Conservation (phyloP, 2,797 vertebrate species). For the Sandelia bainsii region DNA sequence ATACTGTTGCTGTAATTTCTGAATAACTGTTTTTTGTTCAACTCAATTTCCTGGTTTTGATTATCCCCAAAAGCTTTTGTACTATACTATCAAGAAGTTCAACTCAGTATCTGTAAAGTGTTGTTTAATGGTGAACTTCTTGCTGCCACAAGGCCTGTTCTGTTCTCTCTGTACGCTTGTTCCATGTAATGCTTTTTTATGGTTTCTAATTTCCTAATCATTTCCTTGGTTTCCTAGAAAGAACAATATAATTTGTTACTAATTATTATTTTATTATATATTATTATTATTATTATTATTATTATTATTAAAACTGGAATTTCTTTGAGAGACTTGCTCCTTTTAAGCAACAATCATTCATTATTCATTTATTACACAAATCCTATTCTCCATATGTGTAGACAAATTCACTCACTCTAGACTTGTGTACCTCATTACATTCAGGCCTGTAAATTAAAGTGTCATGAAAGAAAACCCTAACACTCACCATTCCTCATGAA, state of each 20-base stretch:
- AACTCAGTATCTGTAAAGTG: slow-evolving; percentile 30
- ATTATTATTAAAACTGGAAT: background rate
- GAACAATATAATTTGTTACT: background rate
- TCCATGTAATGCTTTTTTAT: slow-evolving; percentile 15
- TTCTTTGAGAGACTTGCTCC: background rate
- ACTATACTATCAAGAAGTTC: slow-evolving; percentile 12
- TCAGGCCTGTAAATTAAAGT: too few relatives aligned
- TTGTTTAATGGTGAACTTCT: slow-evolving; percentile 25
- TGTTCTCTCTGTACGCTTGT: slow-evolving; percentile 1
- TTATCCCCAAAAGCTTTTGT: slow-evolving; percentile 28
- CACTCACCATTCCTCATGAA: background rate
- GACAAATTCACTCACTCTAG: background rate
- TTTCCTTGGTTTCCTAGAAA: slow-evolving; percentile 2
- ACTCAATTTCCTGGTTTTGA: slow-evolving; percentile 36
- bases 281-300: too few relatives aligned
- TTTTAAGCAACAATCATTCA: background rate
- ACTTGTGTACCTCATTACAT: background rate
- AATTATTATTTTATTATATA: too few relatives aligned
- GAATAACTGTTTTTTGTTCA: slow-evolving; percentile 10
- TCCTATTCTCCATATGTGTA: background rate
- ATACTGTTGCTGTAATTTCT: slow-evolving; percentile 19
- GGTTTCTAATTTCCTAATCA: slow-evolving; percentile 1
- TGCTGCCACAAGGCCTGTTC: background rate
- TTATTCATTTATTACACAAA: background rate
- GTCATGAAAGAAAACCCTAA: background rate